phyloP scores from a whole-genome alignment of 2,113 vertebrate genomes.

The Phyllostomus hastatus region DNA sequence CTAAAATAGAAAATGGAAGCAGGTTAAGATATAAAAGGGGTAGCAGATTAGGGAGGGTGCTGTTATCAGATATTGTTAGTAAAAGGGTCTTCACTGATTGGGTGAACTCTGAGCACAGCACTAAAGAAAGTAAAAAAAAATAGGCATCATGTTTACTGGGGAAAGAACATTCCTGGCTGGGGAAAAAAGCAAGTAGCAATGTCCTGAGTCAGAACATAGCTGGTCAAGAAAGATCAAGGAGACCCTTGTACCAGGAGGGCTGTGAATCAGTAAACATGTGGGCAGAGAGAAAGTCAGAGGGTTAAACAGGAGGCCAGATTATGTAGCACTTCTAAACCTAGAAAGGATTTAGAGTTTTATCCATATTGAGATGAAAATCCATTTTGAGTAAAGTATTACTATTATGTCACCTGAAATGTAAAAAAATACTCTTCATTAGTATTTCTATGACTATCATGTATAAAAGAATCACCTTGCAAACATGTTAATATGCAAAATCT shows the following conservation, averaged over 20 bases:
- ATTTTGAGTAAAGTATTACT: neutral
- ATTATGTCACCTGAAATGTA: neutral
- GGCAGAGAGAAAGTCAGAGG: neutral
- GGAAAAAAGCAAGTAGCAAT: neutral
- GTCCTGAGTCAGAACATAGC: neutral
- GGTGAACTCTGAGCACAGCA: neutral
- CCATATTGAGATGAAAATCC: neutral
- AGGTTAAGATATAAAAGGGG: neutral
- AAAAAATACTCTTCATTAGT: neutral
- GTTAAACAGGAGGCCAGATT: neutral
- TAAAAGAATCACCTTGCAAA: neutral
- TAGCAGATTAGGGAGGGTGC: neutral
- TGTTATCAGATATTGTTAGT: neutral
- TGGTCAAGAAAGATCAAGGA: neutral
- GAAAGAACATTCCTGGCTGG: neutral
- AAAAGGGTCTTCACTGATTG: neutral
- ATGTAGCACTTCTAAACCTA: neutral
- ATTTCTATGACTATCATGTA: neutral
- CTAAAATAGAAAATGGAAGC: neutral
- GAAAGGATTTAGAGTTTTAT: neutral
- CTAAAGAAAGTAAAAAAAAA: neutral
- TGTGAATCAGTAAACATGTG: neutral
- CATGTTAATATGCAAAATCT: neutral
- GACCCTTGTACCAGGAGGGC: neutral
- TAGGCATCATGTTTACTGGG: accelerated